Evolutionary conservation across 1,140 invertebrate species (phyloP), one percentile per base, ranked within the genome.

Genomic region (Trichonephila clavata): DNA sequence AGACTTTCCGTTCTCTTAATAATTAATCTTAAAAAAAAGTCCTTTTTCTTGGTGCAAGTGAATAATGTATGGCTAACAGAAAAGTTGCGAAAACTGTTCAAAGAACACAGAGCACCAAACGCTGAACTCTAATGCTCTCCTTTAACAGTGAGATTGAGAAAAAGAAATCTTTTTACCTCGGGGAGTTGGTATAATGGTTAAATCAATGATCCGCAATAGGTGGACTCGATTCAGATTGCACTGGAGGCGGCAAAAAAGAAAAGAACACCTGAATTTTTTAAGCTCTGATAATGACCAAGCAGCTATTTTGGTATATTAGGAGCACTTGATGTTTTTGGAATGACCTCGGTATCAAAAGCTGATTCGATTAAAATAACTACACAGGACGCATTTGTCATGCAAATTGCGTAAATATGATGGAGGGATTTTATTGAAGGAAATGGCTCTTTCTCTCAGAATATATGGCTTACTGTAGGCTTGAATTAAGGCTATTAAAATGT

Each of bases 151-250:
- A 18, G 14, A 39, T 20, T 18, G 71, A 39, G 13, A 32, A 77
- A 77, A 77, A 77, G 68, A 71, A 71, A 24, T 27, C 68, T 71
- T 27, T 71, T 3, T 77, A 77, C 71, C 71, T 77, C 71, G 18
- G 71, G 32, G 32, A 77, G 27, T 77, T 77, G 27, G 27, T 24
- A 27, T 77, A 77, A 77, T 77, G 71, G 71, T 77, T 77, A 77
- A 77, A 77, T 77, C 71, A 77, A 77, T 77, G 71, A 77, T 77
- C 27, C 27, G 71, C 71, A 77, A 77, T 77, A 77, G 71, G 71
- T 77, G 27, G 71, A 39, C 71, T 77, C 32, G 71, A 77, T 77
- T 77, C 71, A 77, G 71, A 77, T 77, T 77, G 71, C 32, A 32
- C 18, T 27, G 18, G 27, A 77, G 71, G 24, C 27, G 32, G 71